Evolutionary conservation across 2,797 vertebrate species (phyloP), one percentile per base, ranked within the genome.

Genomic region (Acestrorhynchus altus): DNA sequence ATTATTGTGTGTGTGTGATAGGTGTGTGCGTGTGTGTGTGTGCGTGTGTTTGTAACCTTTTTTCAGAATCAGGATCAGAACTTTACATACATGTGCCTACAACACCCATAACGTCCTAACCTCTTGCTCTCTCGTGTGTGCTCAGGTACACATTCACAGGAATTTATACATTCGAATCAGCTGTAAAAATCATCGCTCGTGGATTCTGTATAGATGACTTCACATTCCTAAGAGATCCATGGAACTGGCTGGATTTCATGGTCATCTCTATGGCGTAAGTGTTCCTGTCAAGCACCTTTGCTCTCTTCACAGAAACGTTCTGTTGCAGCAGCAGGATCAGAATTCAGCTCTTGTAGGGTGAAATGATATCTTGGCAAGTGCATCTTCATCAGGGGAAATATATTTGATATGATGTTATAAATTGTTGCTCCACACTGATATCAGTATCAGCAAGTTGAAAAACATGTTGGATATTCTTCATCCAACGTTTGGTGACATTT

Each of bases 211-310:
- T 99, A 96, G 97, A 99, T 39, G 93, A 94, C 52, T 99, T 99
- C 89, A 99, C 98, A 81, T 99, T 99, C 93, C 95, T 99, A 39
- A 92, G 98, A 78, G 98, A 99, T 52, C 95, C 98, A 10, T 99
- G 98, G 98, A 99, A 99, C 94, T 99, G 98, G 98, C 91, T 99
- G 90, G 98, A 99, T 89, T 99, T 99, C 94, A 99, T 98, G 80
- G 98, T 99, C 83, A 99, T 99, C 92, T 98, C 97, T 84, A 99
- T 99, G 98, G 98, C 98, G 98, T 99, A 94, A 98, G 98, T 99
- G 88, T 71, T 54, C 51, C 72, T 83, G 11, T 63, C 2, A 68
- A 31, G 31, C 65, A 31, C 24, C 13, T 66, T 22, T 67, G 44
- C 64, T 59, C 11, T 2, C 64, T 15, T 24, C 26, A 40, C 4